Evolutionary conservation across 2,888 invertebrate genomes (phyloP), one percentile per base, ranked within the genome.

Genomic region (Liodrosophila aerea): DNA sequence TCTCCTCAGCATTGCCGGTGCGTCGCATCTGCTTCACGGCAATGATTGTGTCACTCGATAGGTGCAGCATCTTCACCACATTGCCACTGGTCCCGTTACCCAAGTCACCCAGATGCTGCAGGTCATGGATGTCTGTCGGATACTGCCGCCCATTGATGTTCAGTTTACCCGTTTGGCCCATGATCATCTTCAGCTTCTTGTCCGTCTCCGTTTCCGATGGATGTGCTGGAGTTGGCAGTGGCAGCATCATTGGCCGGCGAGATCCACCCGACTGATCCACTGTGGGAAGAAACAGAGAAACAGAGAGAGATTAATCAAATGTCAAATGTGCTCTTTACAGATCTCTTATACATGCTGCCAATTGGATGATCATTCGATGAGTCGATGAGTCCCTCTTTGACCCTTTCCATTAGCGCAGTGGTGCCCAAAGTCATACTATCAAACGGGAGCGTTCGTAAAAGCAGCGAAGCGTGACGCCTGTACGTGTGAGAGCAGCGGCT

Each of bases 1-100:
- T 98, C 90, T 99, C 99, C 89, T 99, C 99, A 0, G 94, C 93
- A 89, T 98, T 98, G 12, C 98, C 97, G 0, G 98, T 98, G 41
- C 98, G 93, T 64, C 98, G 93, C 99, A 99, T 99, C 94, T 97
- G 97, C 93, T 98, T 98, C 2, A 98, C 98, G 73, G 98, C 98
- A 86, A 98, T 97, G 54, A 97, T 93, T 80, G 94, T 94, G 33
- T 93, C 93, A 62, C 97, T 97, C 0, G 95, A 94, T 88, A 93
- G 94, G 89, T 98, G 98, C 74, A 93, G 91, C 98, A 98, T 98
- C 91, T 98, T 98, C 30, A 98, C 96, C 7, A 99, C 99, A 90
- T 98, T 98, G 7, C 99, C 99, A 89, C 98, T 99, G 9, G 98
- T 98, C 9, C 98, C 98, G 88, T 95, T 96, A 52, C 97, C 97